Base-by-base conservation (phyloP, 2,113 vertebrate species). In the Elanoides forficatus region DNA sequence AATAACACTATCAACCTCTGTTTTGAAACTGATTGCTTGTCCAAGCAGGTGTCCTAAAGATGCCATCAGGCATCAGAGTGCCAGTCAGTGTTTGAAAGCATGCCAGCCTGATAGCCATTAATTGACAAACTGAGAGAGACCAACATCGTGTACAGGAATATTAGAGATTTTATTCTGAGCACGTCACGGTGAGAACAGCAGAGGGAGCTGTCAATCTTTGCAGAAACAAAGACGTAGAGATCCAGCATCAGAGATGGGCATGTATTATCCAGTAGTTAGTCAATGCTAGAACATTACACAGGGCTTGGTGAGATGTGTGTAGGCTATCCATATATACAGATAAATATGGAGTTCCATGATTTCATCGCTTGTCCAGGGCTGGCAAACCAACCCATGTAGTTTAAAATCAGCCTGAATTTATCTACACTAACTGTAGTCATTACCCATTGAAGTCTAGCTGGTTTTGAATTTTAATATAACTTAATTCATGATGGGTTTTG, bases 191-290 rank as follows among this genome's bases (percentile, higher is more conserved):
- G 48, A 93, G 67, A 87, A 97, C 97, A 96, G 97, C 94, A 98
- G 97, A 98, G 97, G 97, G 97, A 97, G 97, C 97, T 96, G 96
- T 97, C 97, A 98, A 95, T 97, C 98, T 98, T 97, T 20, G 13
- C 63, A 96, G 95, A 53, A 86, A 9, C 18, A 94, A 96, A 62
- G 65, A 15, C 30, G 25, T 8, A 13, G 3, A 11, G 2, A 34
- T 9, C 30, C 65, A 70, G 14, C 50, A 87, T 83, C 74, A 76
- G 45, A 32, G 16, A 63, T 23, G 34, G 48, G 17, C 17, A 30
- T 59, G 56, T n/a, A 17, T 92, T 87, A 73, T n/a, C 58, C 29
- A 81, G 38, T 81, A 70, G 32, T 56, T 76, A 70, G 15, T 45
- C 38, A 79, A 9, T 55, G 26, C 45, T 40, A 68, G 32, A 63